Percentiles rank a stretch among this genome's conserved stretches.
Conservation (phyloP, 2,113 vertebrate genomes). For the Aramus guarauna region DNA sequence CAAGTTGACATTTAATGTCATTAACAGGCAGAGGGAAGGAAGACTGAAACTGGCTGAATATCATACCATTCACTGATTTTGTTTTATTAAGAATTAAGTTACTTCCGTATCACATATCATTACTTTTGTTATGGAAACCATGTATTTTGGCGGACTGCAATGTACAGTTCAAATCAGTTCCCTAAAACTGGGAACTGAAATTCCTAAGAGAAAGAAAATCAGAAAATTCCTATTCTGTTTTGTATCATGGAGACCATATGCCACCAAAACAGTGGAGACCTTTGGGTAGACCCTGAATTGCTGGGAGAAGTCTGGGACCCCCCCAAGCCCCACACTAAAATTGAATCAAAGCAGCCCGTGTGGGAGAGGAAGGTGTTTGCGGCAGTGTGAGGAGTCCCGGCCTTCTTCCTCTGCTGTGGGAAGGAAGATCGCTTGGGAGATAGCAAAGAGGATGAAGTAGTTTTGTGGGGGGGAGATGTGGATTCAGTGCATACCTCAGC, state of each 20-base stretch:
- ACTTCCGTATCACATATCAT: background rate
- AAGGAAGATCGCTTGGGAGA: slow-evolving; percentile 44
- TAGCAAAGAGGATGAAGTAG: background rate
- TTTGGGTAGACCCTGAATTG: background rate
- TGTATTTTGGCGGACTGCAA: background rate
- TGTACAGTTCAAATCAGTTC: background rate
- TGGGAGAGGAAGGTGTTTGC: background rate
- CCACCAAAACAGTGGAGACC: rapidly evolving
- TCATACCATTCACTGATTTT: background rate
- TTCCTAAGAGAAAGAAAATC: background rate
- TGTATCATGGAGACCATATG: background rate
- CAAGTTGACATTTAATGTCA: background rate
- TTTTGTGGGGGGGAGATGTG: background rate
- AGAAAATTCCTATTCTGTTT: background rate
- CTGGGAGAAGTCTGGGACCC: background rate
- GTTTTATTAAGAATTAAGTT: background rate
- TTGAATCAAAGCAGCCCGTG: background rate
- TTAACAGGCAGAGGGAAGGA: background rate
- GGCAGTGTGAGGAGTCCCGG: background rate
- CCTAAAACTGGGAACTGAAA: background rate
- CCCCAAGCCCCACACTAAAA: background rate
- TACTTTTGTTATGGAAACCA: background rate
- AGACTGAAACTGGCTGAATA: background rate
- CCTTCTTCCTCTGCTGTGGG: slow-evolving; percentile 21
- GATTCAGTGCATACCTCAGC: slow-evolving; percentile 49